phyloP scores from a whole-genome alignment of 2,113 vertebrate genomes.

The Lepisosteus osseus region DNA sequence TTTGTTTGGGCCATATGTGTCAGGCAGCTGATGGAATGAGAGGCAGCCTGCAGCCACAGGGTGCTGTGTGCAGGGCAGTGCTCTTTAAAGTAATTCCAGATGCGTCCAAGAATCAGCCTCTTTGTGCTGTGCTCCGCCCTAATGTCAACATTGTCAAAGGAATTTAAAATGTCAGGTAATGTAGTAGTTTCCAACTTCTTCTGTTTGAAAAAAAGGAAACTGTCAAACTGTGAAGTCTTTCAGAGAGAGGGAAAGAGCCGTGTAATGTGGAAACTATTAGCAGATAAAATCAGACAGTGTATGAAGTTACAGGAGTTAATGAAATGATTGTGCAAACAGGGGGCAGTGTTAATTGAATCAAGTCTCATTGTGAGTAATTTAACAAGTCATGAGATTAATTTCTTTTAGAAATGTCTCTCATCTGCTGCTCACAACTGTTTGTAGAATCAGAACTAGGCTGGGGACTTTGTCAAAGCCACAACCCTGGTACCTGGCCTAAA shows the following conservation, averaged over 20 bases:
- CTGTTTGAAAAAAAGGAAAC: background rate
- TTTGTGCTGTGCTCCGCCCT: conserved; percentile 16
- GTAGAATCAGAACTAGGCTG: no score
- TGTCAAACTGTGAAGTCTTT: background rate
- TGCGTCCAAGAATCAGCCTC: conserved; percentile 31
- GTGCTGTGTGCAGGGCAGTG: conserved; percentile 38
- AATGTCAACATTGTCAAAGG: conserved; percentile 16
- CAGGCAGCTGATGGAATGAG: background rate
- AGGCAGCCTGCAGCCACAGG: conserved; percentile 37
- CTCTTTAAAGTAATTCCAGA: conserved; percentile 50
- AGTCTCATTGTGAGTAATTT: no score
- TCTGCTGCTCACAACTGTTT: no score
- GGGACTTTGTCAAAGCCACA: no score
- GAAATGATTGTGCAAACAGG: no score
- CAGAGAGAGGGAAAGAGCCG: background rate
- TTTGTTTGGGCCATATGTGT: conserved; percentile 32
- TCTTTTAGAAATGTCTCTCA: no score
- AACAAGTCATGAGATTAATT: no score
- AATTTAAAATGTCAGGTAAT: conserved; percentile 37
- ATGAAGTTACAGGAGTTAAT: no score
- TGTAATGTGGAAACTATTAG: background rate
- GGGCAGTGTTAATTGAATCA: no score
- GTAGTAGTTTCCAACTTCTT: conserved; percentile 5
- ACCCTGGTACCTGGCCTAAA: no score
- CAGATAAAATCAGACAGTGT: background rate